Base-by-base conservation (phyloP, 2,113 vertebrate species). In the Sorex araneus region DNA sequence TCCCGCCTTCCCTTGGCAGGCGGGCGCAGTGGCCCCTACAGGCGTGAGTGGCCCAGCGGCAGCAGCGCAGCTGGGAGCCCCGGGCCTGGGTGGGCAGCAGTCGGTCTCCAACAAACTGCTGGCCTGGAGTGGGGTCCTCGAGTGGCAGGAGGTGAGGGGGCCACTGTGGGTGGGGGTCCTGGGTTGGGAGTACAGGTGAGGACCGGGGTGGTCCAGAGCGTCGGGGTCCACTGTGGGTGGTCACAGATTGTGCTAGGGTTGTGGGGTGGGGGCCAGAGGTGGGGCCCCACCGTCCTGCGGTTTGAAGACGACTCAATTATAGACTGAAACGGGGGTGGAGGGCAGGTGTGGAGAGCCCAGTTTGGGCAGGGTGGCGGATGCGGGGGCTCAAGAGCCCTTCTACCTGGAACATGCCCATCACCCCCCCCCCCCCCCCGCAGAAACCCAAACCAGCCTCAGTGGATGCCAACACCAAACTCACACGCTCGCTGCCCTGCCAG, bases 111-210 rank as follows among this genome's bases (percentile, higher is more conserved):
- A 98, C 92, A 99, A 99, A 93, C 97, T 99, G 27, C 97, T 99
- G 78, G 99, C 98, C 1, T 99, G 99, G 99, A 99, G 98, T 0
- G 99, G 99, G 0, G 98, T 99, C 28, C 98, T 99, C 0, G 99
- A 99, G 95, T 99, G 99, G 99, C 99, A 99, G 84, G 99, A 99
- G 99, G 99, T 99, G 97, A 89, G 95, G 30, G 9, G 36, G 15
- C 27, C 9, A 10, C 47, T 50, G 47, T 50, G 47, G 47, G 47
- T 50, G 13, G 9, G 47, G 2, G 9, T 50, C 47, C 9, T 9
- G 19, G 60, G 27, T 15, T 69, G 8, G 64, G 64, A 8, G 28
- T 8, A 7, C 64, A 66, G 25, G 16, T 23, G 60, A 25, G 60
- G 60, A 25, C 19, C 25, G 8, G 60, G 8, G 60, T 25, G 60